Evolutionary conservation across 2,888 invertebrate genomes (phyloP), one percentile per base, ranked within the genome.

Genomic region (Eudemis profundana): DNA sequence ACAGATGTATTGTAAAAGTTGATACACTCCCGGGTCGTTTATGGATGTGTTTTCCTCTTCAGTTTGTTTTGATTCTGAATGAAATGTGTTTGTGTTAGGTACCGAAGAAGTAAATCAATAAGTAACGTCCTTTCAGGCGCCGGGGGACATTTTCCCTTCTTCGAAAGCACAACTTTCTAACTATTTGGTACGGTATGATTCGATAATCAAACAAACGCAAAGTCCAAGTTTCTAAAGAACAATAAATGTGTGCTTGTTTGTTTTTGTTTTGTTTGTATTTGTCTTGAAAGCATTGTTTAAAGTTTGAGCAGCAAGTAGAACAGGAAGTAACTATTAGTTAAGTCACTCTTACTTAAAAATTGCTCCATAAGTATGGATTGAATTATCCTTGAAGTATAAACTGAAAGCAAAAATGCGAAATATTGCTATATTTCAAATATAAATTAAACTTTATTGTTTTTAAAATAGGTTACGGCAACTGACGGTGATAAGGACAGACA

Each of bases 401-500:
- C n/a, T n/a, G n/a, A n/a, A n/a, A n/a, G n/a, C n/a, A n/a, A n/a
- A n/a, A n/a, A n/a, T 33, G 7, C 33, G 10, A 4, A 10, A 5
- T 33, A 2, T 33, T 21, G n/a, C 38, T 53, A 21, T 14, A 21
- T 14, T 14, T 36, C n/a, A n/a, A 2, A 17, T 17, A 17, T 8
- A n/a, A 33, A 21, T 46, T 57, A 56, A n/a, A 67, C 50, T 17
- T 54, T 54, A 17, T 10, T 40, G 53, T 67, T 57, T 61, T 59
- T 49, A 68, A 27, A 70, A 75, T 91, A 99, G 98, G 98, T 99
- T 72, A 97, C 96, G 66, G 99, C 98, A 44, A 97, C 97, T 8
- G 98, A 99, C 87, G 98, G 98, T 56, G 98, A 99, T 89, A 97
- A 97, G 83, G 98, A 98, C 85, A 94, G 98, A 72, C 97, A 97